phyloP scores from a whole-genome alignment of 2,113 vertebrate genomes.

The Carassius carassius region DNA sequence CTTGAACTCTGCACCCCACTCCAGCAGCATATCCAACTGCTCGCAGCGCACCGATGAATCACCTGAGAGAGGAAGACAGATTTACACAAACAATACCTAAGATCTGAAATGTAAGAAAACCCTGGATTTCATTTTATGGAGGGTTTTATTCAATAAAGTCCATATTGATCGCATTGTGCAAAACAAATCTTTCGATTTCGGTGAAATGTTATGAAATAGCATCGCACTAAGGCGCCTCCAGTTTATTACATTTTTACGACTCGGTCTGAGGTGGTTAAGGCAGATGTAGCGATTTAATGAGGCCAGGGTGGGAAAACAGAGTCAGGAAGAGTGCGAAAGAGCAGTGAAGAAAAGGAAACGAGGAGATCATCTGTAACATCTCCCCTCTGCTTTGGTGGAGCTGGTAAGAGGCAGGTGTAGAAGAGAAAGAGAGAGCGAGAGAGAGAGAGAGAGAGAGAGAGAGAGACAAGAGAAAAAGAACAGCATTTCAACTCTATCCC shows the following conservation, averaged over 20 bases:
- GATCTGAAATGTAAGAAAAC: neutral
- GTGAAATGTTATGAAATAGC: constrained; percentile 1
- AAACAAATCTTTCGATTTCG: neutral
- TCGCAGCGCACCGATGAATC: constrained; percentile 91
- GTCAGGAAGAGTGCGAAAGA: neutral
- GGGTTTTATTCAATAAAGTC: neutral
- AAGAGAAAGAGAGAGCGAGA: neutral
- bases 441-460: too few relatives aligned
- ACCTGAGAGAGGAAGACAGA: constrained; percentile 70
- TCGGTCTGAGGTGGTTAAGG: neutral
- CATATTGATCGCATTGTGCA: neutral
- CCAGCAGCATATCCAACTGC: constrained; percentile 92
- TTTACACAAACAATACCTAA: constrained; percentile 12
- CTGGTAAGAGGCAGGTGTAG: neutral
- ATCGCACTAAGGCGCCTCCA: neutral
- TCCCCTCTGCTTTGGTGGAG: neutral
- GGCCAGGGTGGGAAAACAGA: neutral
- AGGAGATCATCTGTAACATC: neutral
- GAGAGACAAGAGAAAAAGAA: neutral
- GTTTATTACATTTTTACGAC: constrained; percentile 22
- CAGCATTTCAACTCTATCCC: neutral
- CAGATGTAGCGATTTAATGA: neutral
- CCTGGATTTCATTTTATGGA: neutral
- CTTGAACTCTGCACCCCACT: constrained; percentile 94
- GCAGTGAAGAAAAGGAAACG: neutral